Evolutionary conservation across 2,113 vertebrate genomes (phyloP).

Genomic region (Panthera leo): DNA sequence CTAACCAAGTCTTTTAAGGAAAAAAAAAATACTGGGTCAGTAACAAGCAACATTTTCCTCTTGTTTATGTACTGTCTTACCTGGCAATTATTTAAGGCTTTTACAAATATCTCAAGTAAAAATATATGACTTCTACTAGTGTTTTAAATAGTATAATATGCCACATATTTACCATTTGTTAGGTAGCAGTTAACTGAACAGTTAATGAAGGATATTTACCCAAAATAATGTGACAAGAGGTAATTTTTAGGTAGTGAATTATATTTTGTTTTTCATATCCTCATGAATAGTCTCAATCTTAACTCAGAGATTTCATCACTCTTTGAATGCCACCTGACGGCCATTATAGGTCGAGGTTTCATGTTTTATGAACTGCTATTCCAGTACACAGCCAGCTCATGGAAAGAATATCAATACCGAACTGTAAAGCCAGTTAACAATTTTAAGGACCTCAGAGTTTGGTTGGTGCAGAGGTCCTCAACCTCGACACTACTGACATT

Average conservation of each 20-base stretch:
- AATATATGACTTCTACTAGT: background rate
- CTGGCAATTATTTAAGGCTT: constrained; percentile 7
- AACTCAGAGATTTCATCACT: background rate
- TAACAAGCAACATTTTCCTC: background rate
- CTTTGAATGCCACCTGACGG: background rate
- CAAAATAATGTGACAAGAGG: background rate
- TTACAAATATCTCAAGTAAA: constrained; percentile 42
- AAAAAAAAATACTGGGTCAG: background rate
- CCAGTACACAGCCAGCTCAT: background rate
- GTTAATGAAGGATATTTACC: constrained; percentile 21
- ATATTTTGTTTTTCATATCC: constrained; percentile 16
- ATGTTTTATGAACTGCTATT: constrained; percentile 1
- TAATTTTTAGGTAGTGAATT: background rate
- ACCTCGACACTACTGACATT: background rate
- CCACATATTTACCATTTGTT: background rate
- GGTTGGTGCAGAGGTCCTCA: background rate
- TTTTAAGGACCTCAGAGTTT: background rate
- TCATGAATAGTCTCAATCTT: background rate
- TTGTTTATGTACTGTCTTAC: background rate
- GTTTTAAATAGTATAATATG: background rate
- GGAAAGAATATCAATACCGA: background rate
- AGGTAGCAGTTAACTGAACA: background rate
- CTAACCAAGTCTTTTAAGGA: background rate
- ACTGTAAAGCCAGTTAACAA: background rate
- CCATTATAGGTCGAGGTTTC: background rate